Base-by-base conservation (phyloP, 1,140 invertebrate species). In the Trichoplusia ni region DNA sequence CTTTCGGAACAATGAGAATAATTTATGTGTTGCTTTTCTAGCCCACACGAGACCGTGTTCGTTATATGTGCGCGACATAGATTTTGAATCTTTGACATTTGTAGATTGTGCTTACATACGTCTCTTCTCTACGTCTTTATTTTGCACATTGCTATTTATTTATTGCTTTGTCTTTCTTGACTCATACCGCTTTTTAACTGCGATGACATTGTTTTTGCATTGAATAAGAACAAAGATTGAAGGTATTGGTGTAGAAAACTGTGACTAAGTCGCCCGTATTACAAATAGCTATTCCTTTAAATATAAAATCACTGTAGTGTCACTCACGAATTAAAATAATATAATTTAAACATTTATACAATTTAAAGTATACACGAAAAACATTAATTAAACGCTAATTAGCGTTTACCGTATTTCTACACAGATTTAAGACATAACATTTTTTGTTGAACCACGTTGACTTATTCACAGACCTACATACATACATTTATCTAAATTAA, bases 1-100 rank as follows among this genome's bases (percentile, higher is more conserved):
- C 73, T 74, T 81, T 80, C 79, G 67, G 70, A 82, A 81, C 78
- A 81, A 82, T 80, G 71, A 77, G 69, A 56, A 62, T 81, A 75
- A 79, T 81, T 82, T 76, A 84, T 84, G 65, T 66, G 53, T 47
- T 56, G 68, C 67, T 68, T 74, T 73, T 75, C 61, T 80, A 69
- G 71, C 75, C 78, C 78, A 80, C 78, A 76, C 78, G 69, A 77
- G 53, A 16, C 23, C 64, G 59, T 72, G 71, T 73, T 63, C 44
- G 49, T 69, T 67, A 70, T 69, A 64, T 72, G n/a, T n/a, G 67
- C 64, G 68, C 60, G 59, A 73, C 49, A 77, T 77, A 72, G 64
- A 70, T 73, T 73, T 79, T 71, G 72, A 66, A 72, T 75, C 65
- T 72, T 68, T 71, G 70, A 71, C 56, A 49, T 65, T 47, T 49